Evolutionary conservation across 2,113 vertebrate species (phyloP).

Genomic region (Chiloscyllium plagiosum): DNA sequence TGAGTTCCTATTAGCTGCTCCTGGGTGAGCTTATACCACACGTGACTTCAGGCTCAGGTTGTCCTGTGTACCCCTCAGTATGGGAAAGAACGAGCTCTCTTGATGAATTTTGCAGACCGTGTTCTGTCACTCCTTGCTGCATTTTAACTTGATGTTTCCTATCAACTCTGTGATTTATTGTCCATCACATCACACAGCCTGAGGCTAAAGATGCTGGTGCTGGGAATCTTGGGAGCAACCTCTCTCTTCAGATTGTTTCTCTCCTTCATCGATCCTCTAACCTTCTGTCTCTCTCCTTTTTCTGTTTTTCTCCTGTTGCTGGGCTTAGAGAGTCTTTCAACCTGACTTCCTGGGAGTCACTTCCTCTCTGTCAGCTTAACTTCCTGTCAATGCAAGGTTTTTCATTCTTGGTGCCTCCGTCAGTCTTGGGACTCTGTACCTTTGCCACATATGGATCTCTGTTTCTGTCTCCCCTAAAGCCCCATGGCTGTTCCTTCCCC

Average conservation of each 20-base stretch:
- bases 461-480: background rate
- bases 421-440: background rate
- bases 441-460: background rate
- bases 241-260: background rate
- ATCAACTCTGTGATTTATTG: no score
- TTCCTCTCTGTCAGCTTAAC: background rate
- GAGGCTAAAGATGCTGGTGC: background rate
- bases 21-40: background rate
- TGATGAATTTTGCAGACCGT: no score
- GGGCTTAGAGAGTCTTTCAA: background rate
- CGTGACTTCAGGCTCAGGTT: background rate
- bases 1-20: slow-evolving; percentile 53
- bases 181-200: background rate
- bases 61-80: background rate
- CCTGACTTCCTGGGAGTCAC: background rate
- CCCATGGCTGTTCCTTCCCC: background rate
- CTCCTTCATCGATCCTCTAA: background rate
- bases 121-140: no score
- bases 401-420: background rate
- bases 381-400: background rate
- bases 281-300: background rate
- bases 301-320: background rate
- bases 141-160: no score
- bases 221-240: background rate
- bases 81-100: no score